Base-by-base conservation (phyloP, 1,140 invertebrate genomes). In the Agrilus planipennis region DNA sequence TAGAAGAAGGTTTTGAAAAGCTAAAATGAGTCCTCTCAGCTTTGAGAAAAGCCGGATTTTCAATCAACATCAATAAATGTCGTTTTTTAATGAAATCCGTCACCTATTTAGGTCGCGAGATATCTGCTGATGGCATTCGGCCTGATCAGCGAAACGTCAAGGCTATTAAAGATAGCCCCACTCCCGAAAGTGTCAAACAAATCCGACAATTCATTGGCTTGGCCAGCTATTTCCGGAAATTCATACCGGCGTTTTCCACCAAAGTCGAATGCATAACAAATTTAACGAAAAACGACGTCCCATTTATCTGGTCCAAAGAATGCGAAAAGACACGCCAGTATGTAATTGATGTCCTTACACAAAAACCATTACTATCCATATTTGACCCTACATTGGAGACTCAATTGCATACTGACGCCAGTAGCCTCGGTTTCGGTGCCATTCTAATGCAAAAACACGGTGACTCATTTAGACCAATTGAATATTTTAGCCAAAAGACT, bases 341-440 rank as follows among this genome's bases (percentile, higher is more conserved):
- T 5, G 17, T 42, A 17, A 36, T 36, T 9, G 9, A 4, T 10
- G 4, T 10, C 15, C 45, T 42, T 30, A 43, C 22, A 27, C 30
- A 20, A 20, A 30, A 17, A 45, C 46, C 39, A 10, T 18, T 45
- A 4, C 18, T 41, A 41, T 6, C 6, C 11, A 28, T 39, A 10
- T 43, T 38, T 27, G 34, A 56, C 41, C 41, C 42, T 5, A 15
- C 36, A 2, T 34, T 34, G 14, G 37, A 35, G 31, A 55, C 52
- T 0, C 51, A 59, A 34, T 30, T 56, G 1, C 53, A 53, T 15
- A 61, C 56, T 1, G 63, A 64, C 22, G 62, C 61, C 1, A 54
- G 47, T 10, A 49, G 56, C 9, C 42, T 45, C 14, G 59, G 58
- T 1, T 27, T 63, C 0, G 60, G 57, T 6, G 54, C 48, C 2